Evolutionary conservation across 2,113 vertebrate species (phyloP), one percentile per base, ranked within the genome.

Genomic region (Orthonyx spaldingii): DNA sequence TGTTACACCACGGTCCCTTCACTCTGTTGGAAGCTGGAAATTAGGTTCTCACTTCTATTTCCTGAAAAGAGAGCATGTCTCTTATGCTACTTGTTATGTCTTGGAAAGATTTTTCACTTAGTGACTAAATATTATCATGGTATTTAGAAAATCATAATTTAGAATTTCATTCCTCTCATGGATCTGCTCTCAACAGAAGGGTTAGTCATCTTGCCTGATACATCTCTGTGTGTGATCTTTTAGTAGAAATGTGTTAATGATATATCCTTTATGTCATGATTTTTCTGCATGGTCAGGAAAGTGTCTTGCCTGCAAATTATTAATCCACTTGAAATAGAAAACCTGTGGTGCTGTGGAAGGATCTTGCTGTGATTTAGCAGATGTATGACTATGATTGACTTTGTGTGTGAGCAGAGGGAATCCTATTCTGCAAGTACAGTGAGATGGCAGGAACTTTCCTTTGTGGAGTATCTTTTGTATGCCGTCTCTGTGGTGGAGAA

Each of bases 261-360:
- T 80, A 37, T 33, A 80, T 90, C 22, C 72, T 96, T 92, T 85
- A 63, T 92, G 84, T 89, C 64, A 56, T 71, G 49, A 68, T 93
- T 93, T 96, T 93, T 87, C 64, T 94, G 64, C 80, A 60, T 92
- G 84, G 82, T 96, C 96, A 93, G 80, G 89, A 49, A 84, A 87
- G 44, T 63, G 37, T 84, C 35, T 88, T 90, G n/a, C 27, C 79
- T 90, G 47, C 52, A 76, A 75, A 78, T 96, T 93, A 88, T 94
- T 76, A 94, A 90, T 94, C 56, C 39, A 20, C 53, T 90, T 66
- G 69, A 93, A 89, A 84, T 13, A 87, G 87, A 89, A 88, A 91
- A 75, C 72, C 39, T 91, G 72, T 86, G 86, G 90, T 21, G 57
- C 33, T 65, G 9, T 64, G 53, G 28, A 94, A 56, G 44, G 60